These are phyloP conservation scores for Ctenomys sociabilis DNA, from an alignment of 2,113 vertebrate species.

Conservation along the genomic window DNA sequence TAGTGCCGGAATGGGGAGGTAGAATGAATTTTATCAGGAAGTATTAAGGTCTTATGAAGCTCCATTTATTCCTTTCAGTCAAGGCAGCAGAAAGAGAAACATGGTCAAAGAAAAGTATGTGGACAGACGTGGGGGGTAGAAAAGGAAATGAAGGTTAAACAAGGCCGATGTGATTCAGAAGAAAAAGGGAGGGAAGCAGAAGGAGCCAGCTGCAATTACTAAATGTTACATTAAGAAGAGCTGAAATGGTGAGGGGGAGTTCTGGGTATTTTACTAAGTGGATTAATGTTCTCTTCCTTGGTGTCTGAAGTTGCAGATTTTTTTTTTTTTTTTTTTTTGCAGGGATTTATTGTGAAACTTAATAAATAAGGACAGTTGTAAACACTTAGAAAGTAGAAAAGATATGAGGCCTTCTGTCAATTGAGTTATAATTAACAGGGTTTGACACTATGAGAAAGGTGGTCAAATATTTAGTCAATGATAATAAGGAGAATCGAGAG, in stretches of 20 bases:
- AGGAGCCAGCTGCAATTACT: constrained; percentile 70
- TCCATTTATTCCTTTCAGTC: constrained; percentile 34
- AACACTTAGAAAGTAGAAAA: constrained; percentile 37
- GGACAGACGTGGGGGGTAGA: constrained; percentile 70
- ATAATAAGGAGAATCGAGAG: constrained; percentile 32
- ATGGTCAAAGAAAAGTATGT: constrained; percentile 66
- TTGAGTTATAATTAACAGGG: background rate
- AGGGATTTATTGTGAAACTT: constrained; percentile 79
- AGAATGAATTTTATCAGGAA: constrained; percentile 36
- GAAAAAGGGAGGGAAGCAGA: constrained; percentile 60
- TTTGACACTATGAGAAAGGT: constrained; percentile 49
- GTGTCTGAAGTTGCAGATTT: constrained; percentile 80
- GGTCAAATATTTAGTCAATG: background rate
- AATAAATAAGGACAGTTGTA: constrained; percentile 61
- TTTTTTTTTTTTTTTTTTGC: constrained; percentile 78
- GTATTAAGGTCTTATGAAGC: constrained; percentile 64
- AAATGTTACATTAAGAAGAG: constrained; percentile 73
- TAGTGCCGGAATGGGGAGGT: background rate
- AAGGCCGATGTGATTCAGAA: constrained; percentile 75
- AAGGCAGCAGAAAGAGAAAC: constrained; percentile 51
- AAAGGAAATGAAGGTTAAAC: constrained; percentile 82
- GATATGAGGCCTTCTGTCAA: background rate
- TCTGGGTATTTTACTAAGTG: constrained; percentile 72
- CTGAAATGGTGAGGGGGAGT: constrained; percentile 62
- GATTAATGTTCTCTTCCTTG: constrained; percentile 75